Conservation (phyloP, 2,113 vertebrate genomes). For the Amazona guildingii region DNA sequence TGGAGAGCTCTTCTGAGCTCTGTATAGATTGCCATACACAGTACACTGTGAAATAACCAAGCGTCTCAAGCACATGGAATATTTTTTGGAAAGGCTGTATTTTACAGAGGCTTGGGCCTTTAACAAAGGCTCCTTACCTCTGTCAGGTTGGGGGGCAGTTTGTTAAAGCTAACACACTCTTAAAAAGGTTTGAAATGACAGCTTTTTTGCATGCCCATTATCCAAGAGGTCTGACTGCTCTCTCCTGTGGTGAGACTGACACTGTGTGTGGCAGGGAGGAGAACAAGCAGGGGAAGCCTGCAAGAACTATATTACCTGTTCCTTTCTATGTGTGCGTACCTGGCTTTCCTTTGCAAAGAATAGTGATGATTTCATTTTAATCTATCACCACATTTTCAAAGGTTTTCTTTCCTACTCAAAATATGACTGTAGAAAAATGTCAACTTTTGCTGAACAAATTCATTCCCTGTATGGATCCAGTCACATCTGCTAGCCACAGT, state of each 20-base stretch:
- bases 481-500: conserved; percentile 50
- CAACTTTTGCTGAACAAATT: conserved; percentile 36
- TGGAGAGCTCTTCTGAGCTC: not conserved
- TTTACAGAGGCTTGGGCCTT: conserved; percentile 45
- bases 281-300: not conserved
- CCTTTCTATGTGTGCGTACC: not conserved
- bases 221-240: not conserved
- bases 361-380: conserved; percentile 23
- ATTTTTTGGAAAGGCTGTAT: not conserved
- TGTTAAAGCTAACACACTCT: conserved; percentile 23
- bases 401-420: not conserved
- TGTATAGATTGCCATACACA: not conserved
- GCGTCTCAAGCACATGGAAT: not conserved
- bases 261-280: not conserved
- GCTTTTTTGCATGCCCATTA: conserved; percentile 31
- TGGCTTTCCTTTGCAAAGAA: not conserved
- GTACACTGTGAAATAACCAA: conserved; percentile 19
- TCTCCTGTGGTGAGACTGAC: not conserved
- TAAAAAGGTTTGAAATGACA: conserved; percentile 31
- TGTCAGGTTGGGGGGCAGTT: not conserved
- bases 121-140: conserved; percentile 1
- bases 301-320: not conserved
- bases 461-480: conserved; percentile 46
- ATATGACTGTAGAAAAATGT: not conserved
- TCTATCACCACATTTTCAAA: not conserved